Percentiles rank a stretch among this genome's conserved stretches.
These are phyloP conservation scores for Ia io DNA, from an alignment of 2,113 vertebrate species.

Conservation along the genomic window DNA sequence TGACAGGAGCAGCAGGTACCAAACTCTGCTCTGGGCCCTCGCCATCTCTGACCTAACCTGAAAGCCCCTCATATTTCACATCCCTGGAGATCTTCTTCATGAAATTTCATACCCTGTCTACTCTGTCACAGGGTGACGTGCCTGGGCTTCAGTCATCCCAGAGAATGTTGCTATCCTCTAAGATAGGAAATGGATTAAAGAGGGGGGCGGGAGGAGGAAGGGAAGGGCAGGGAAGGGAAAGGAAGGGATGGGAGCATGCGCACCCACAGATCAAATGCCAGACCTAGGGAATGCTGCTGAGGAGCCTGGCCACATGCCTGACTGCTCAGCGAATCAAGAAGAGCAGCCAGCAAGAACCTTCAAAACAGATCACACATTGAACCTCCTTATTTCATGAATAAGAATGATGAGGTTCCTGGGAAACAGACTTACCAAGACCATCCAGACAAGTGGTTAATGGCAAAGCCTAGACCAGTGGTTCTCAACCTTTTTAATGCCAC, in stretches of 20 bases:
- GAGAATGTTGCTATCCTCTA: neutral
- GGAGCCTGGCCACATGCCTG: neutral
- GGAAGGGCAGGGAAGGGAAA: no score
- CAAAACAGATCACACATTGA: neutral
- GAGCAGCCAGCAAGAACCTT: neutral
- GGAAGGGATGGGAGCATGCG: neutral
- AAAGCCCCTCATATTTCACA: neutral
- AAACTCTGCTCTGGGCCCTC: neutral
- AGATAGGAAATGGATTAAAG: neutral
- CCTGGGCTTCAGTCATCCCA: neutral
- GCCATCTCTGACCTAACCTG: neutral
- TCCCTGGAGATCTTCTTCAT: neutral
- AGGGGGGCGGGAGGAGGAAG: no score
- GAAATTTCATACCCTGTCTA: neutral
- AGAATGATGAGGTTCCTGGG: neutral
- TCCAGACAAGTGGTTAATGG: neutral
- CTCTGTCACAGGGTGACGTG: neutral
- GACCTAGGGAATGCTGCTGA: neutral
- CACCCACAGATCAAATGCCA: neutral
- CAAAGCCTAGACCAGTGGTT: neutral
- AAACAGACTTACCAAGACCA: neutral
- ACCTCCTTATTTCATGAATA: neutral
- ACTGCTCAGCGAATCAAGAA: neutral
- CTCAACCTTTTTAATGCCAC: no score
- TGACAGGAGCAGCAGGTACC: neutral